Evolutionary conservation across 2,888 invertebrate species (phyloP).

Genomic region (Fabriciana adippe): DNA sequence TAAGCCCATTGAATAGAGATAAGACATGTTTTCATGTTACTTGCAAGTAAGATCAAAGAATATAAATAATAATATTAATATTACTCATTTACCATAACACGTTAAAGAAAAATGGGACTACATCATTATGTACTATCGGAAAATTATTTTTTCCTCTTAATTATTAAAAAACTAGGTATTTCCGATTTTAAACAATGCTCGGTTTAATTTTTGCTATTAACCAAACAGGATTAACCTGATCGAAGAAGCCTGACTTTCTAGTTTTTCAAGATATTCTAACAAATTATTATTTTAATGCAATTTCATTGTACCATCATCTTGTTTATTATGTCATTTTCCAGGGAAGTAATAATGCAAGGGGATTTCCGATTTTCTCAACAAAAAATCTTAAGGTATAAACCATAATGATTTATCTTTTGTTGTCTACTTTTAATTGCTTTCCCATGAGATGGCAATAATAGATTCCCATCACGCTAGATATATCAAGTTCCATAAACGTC

Average conservation of each 20-base stretch:
- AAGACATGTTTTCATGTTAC: slow-evolving; percentile 58
- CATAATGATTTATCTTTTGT: slow-evolving; percentile 62
- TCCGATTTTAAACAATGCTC: slow-evolving; percentile 56
- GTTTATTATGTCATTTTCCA: slow-evolving; percentile 58
- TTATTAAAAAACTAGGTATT: slow-evolving; percentile 34
- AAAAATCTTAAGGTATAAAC: slow-evolving; percentile 46
- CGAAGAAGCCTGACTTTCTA: slow-evolving; percentile 63
- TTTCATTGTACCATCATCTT: slow-evolving; percentile 59
- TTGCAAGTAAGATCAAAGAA: slow-evolving; percentile 31
- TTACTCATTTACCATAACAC: slow-evolving; percentile 3
- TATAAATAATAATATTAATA: slow-evolving; percentile 28
- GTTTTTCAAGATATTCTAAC: slow-evolving; percentile 67
- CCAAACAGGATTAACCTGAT: slow-evolving; percentile 67
- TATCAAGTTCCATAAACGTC: slow-evolving; percentile 32
- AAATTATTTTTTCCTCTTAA: slow-evolving; percentile 4
- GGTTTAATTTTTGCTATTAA: slow-evolving; percentile 53
- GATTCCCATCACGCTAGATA: slow-evolving; percentile 53
- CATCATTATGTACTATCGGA: not conserved
- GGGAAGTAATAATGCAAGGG: slow-evolving; percentile 68
- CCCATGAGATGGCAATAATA: slow-evolving; percentile 60
- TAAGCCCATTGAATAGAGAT: slow-evolving; percentile 73
- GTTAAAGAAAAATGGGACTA: not conserved
- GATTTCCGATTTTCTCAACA: slow-evolving; percentile 75
- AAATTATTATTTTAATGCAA: slow-evolving; percentile 58
- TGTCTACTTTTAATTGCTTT: slow-evolving; percentile 59